These are phyloP conservation scores for Cynodonichthys magdalenae DNA, from an alignment of 2,797 vertebrate genomes.

Conservation along the genomic window DNA sequence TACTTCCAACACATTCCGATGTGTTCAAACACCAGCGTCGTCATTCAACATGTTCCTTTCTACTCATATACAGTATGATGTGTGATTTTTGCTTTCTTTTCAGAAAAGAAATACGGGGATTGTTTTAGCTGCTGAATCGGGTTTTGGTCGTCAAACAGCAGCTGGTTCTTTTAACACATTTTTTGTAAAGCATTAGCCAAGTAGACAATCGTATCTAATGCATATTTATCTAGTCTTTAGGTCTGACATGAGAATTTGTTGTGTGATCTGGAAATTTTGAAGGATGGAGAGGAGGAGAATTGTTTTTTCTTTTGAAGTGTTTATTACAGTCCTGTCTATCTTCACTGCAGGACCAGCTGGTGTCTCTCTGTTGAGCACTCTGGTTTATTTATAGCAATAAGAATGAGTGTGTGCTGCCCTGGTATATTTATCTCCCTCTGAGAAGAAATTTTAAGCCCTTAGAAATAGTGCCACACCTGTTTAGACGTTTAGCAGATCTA, in stretches of 20 bases:
- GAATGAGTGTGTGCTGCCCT: slow-evolving; percentile 49
- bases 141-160: slow-evolving; percentile 25
- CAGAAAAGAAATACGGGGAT: slow-evolving; percentile 23
- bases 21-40: slow-evolving; percentile 49
- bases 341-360: slow-evolving; percentile 40
- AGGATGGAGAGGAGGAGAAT: background rate
- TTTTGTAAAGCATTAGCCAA: slow-evolving; percentile 14
- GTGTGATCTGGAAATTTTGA: slow-evolving; percentile 24
- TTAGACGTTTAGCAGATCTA: slow-evolving; percentile 18
- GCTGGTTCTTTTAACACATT: background rate
- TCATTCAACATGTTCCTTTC: slow-evolving; percentile 58
- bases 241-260: slow-evolving; percentile 10
- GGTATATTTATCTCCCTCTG: slow-evolving; percentile 21
- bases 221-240: background rate
- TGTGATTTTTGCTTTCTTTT: slow-evolving; percentile 35
- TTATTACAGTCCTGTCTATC: slow-evolving; percentile 40
- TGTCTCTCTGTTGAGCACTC: slow-evolving; percentile 29
- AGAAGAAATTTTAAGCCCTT: slow-evolving; percentile 16
- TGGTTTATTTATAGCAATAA: slow-evolving; percentile 47
- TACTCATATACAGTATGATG: slow-evolving; percentile 29
- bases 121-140: slow-evolving; percentile 34
- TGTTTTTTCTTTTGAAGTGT: too few relatives aligned
- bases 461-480: slow-evolving; percentile 23
- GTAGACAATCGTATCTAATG: background rate
- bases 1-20: slow-evolving; percentile 57